Conservation (phyloP, 2,888 invertebrate genomes). For the Crematogaster levior region DNA sequence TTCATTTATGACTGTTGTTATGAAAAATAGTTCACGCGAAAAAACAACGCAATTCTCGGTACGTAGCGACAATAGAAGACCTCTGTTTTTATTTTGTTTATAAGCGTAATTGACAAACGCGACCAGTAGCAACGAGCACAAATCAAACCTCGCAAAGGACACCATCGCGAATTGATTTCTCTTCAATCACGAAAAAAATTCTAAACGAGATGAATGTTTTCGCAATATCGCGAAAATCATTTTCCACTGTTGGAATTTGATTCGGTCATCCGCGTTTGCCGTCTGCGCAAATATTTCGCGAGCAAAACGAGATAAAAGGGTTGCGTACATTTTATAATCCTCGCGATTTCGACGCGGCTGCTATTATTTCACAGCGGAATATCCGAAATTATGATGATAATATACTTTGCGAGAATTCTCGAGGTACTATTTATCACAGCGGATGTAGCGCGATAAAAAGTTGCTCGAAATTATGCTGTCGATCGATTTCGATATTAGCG, state of each 20-base stretch:
- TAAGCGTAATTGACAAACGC: constrained; percentile 27
- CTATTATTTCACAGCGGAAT: background rate
- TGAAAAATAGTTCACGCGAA: background rate
- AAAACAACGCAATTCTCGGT: background rate
- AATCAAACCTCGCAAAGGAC: constrained; percentile 36
- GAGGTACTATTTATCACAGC: constrained; percentile 20
- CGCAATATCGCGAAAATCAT: constrained; percentile 49
- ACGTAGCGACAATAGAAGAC: constrained; percentile 12
- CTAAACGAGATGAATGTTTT: constrained; percentile 51
- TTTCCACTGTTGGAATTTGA: constrained; percentile 45
- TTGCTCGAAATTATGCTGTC: constrained; percentile 1
- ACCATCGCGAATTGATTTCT: constrained; percentile 46
- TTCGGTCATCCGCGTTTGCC: constrained; percentile 10
- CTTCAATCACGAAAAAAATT: constrained; percentile 51
- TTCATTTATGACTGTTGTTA: background rate
- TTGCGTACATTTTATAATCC: constrained; percentile 31
- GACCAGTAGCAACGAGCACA: constrained; percentile 17
- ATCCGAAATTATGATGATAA: background rate
- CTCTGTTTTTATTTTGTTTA: background rate
- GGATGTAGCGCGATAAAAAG: background rate
- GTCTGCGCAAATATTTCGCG: constrained; percentile 45
- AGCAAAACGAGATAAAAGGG: constrained; percentile 28
- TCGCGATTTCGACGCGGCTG: background rate
- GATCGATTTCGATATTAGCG: constrained; percentile 8
- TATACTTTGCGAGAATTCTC: background rate